Evolutionary conservation across 2,888 invertebrate genomes (phyloP).

Genomic region (Aspidapion aeneum): DNA sequence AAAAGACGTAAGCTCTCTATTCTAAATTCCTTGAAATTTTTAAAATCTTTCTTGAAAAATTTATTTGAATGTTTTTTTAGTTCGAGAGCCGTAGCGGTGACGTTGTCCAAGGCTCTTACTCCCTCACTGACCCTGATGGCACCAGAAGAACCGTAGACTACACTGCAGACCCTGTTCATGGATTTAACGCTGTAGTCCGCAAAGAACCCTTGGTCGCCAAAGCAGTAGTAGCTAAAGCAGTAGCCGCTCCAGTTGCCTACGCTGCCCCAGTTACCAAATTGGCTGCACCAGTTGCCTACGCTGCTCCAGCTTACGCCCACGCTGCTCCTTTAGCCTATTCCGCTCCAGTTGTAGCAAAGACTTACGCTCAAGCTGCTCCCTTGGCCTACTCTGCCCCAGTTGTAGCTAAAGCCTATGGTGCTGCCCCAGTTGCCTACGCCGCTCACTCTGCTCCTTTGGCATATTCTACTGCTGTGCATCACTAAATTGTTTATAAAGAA

Average conservation of each 20-base stretch:
- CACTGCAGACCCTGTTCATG: constrained; percentile 51
- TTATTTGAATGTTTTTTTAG: not conserved
- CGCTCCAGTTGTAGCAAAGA: constrained; percentile 26
- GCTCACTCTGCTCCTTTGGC: constrained; percentile 5
- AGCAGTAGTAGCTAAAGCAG: constrained; percentile 19
- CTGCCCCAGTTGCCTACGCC: not conserved
- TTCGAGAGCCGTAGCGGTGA: constrained; percentile 59
- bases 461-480: not conserved
- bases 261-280: constrained; percentile 36
- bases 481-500: too few species aligned
- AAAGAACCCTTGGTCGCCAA: constrained; percentile 39
- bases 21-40: too few species aligned
- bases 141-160: constrained; percentile 62
- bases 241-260: constrained; percentile 22
- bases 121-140: constrained; percentile 58
- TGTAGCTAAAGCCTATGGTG: not conserved
- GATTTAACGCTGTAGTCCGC: constrained; percentile 56
- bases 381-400: constrained; percentile 5
- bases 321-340: constrained; percentile 39
- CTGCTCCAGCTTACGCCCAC: constrained; percentile 29
- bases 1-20: not conserved
- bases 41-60: too few species aligned
- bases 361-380: constrained; percentile 8
- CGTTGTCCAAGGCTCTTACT: constrained; percentile 54
- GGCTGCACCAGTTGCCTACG: constrained; percentile 35